Evolutionary conservation across 2,113 vertebrate species (phyloP), one percentile per base, ranked within the genome.

Genomic region (Menura novaehollandiae): DNA sequence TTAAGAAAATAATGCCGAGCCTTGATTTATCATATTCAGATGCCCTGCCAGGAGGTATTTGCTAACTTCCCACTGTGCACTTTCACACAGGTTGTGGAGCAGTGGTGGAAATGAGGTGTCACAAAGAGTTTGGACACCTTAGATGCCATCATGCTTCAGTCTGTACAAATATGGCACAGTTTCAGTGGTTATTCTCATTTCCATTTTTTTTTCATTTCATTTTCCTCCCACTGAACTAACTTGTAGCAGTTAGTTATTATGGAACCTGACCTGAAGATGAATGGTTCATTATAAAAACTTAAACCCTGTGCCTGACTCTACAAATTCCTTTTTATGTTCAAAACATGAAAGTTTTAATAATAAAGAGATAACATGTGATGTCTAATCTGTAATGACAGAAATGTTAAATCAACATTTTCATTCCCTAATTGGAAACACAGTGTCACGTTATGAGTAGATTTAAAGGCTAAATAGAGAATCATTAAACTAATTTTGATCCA

Each of bases 401-500:
- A 74, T 74, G 77, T 95, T 97, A 85, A 83, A 76, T 84, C 60
- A 88, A 69, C 46, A 73, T 90, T 95, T 94, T 86, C 20, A 26
- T 59, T 51, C 46, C 23, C 52, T 95, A 93, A 93, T 94, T 91
- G 51, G 84, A 95, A 95, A 83, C 79, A 91, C 52, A n/a, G 1
- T 92, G 85, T 81, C 89, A 82, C 10, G 1, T 93, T 89, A 60
- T 67, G 62, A 77, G 41, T 86, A 78, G 55, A 89, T 93, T 88
- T 88, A 88, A 88, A 95, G 53, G 53, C 78, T 92, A 93, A 91
- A 60, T 6, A 85, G 22, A 33, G 60, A 84, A 85, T 94, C 49
- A 88, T 95, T 95, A 95, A 94, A 97, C 67, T 89, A 81, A 89
- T 93, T 93, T 92, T 88, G 64, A 89, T 56, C 49, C 46, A 56